phyloP scores from a whole-genome alignment of 2,113 vertebrate species.

The Camelus bactrianus region DNA sequence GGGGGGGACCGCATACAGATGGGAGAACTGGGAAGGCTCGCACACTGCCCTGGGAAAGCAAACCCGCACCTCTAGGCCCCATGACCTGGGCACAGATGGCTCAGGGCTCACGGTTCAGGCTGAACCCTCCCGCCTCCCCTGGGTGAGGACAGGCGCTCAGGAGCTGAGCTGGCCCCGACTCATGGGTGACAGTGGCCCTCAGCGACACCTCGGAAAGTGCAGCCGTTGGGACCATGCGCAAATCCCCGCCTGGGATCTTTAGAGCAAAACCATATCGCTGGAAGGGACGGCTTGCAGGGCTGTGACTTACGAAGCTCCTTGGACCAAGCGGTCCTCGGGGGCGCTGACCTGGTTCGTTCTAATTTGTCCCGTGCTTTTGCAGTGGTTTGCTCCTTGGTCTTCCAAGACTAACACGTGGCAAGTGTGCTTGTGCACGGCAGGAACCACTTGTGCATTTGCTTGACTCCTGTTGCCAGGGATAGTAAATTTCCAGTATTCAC shows the following conservation, averaged over 20 bases:
- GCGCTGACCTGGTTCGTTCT: not conserved
- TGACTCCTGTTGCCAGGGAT: not conserved
- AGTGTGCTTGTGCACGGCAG: not conserved
- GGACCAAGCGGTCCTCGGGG: not conserved
- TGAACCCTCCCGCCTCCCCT: not conserved
- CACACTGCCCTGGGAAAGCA: slow-evolving; percentile 37
- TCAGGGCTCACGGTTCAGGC: not conserved
- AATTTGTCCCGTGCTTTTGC: not conserved
- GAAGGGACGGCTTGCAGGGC: not conserved
- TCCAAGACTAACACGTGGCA: not conserved
- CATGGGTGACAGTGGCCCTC: not conserved
- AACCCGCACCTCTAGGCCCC: not conserved
- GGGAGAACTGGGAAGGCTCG: not conserved
- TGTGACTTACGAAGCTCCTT: not conserved
- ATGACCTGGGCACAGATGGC: slow-evolving; percentile 52
- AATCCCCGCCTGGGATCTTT: not conserved
- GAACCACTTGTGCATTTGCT: not conserved
- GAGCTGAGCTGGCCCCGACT: not conserved
- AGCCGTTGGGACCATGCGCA: not conserved
- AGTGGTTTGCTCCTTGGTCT: not conserved
- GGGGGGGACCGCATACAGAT: not conserved
- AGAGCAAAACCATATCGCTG: not conserved
- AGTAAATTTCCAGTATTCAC: not conserved
- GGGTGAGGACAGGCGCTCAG: slow-evolving; percentile 6
- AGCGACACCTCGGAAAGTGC: slow-evolving; percentile 30